Conservation (phyloP, 2,888 invertebrate species). For the Acanthosoma haemorrhoidale region DNA sequence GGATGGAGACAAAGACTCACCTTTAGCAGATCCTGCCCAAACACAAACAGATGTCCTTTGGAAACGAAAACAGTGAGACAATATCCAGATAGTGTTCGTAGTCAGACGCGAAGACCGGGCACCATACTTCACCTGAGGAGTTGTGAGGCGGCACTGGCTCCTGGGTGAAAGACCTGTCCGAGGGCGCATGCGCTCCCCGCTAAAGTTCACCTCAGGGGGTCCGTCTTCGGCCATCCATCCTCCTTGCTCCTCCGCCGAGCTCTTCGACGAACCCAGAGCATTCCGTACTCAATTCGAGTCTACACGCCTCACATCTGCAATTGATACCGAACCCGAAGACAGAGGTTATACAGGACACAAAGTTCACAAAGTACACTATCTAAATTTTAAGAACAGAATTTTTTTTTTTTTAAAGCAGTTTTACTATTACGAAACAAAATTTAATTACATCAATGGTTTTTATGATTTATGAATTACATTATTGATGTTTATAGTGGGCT, state of each 20-base stretch:
- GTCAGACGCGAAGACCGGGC: background rate
- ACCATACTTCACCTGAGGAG: conserved; percentile 1
- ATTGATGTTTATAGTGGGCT: no score
- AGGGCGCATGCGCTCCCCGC: conserved; percentile 17
- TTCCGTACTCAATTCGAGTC: background rate
- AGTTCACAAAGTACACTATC: no score
- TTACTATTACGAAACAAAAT: no score
- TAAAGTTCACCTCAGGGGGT: background rate
- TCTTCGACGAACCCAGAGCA: background rate
- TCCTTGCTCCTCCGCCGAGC: background rate
- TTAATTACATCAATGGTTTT: no score
- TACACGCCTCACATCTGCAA: background rate
- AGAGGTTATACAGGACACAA: no score
- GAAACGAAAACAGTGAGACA: background rate
- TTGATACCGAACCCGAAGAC: no score
- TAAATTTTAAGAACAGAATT: no score
- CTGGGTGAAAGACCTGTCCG: conserved; percentile 24
- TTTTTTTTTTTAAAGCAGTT: no score
- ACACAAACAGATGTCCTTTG: background rate
- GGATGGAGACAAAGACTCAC: no score
- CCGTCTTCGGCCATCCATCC: background rate
- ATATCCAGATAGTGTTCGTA: conserved; percentile 11
- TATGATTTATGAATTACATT: no score
- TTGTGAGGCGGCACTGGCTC: background rate
- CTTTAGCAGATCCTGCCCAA: background rate